phyloP scores from a whole-genome alignment of 2,113 vertebrate genomes.

The Salvelinus namaycush region DNA sequence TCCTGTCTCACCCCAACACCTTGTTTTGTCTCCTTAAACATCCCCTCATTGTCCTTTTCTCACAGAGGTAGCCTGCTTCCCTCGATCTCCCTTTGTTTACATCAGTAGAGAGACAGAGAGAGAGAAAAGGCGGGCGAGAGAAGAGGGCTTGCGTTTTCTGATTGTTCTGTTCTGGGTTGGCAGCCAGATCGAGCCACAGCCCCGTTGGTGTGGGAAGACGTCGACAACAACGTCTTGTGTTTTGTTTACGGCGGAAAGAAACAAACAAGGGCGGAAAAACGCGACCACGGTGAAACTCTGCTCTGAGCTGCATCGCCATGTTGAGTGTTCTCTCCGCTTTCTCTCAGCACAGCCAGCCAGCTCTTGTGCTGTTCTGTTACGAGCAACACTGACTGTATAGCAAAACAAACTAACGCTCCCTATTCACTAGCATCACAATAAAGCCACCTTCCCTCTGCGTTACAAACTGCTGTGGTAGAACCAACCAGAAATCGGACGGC shows the following conservation, averaged over 20 bases:
- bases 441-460: constrained; percentile 31
- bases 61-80: constrained; percentile 68
- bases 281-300: constrained; percentile 71
- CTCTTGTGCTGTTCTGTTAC: constrained; percentile 54
- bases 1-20: constrained; percentile 68
- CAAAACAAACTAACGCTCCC: constrained; percentile 46
- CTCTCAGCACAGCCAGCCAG: too few species aligned
- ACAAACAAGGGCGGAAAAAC: constrained; percentile 63
- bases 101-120: constrained; percentile 56
- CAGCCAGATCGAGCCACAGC: constrained; percentile 56
- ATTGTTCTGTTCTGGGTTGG: constrained; percentile 77
- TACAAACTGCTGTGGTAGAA: constrained; percentile 40
- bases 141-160: constrained; percentile 65
- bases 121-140: constrained; percentile 52
- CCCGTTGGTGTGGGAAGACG: constrained; percentile 74
- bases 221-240: constrained; percentile 56
- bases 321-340: too few species aligned
- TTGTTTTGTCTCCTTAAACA: constrained; percentile 75
- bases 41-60: constrained; percentile 72
- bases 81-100: constrained; percentile 73
- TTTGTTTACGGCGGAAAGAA: constrained; percentile 72
- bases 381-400: constrained; percentile 17
- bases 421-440: constrained; percentile 16
- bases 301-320: constrained; percentile 59
- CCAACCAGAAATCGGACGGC: constrained; percentile 11